Percentiles rank a stretch among this genome's conserved stretches.
These are phyloP conservation scores for Geodia barretti DNA, from an alignment of 37 sponge, comb jelly and placozoan species.

Conservation along the genomic window DNA sequence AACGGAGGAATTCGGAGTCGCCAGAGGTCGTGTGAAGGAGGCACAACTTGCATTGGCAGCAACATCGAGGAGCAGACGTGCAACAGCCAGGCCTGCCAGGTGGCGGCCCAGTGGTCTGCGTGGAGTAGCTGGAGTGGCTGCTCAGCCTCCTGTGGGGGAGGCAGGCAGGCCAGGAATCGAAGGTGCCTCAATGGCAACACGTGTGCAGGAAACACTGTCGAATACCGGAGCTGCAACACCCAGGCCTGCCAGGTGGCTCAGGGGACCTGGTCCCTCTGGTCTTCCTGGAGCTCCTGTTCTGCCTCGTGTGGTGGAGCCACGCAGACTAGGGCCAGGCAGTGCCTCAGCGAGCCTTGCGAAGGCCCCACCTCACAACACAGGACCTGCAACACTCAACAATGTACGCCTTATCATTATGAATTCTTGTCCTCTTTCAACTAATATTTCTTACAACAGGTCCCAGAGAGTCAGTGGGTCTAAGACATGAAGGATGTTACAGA, in stretches of 20 bases:
- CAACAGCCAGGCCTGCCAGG: constrained; percentile 42
- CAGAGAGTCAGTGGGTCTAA: neutral
- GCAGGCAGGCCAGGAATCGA: constrained; percentile 46
- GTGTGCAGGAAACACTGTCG: constrained; percentile 14
- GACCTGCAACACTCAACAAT: constrained; percentile 31
- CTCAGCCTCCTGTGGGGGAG: constrained; percentile 72
- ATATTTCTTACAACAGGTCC: neutral
- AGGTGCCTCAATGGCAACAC: constrained; percentile 53
- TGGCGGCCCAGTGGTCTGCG: constrained; percentile 38
- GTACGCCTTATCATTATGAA: neutral
- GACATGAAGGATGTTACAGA: neutral
- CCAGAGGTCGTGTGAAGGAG: constrained; percentile 8
- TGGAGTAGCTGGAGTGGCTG: constrained; percentile 77
- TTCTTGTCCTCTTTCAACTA: too few relatives aligned
- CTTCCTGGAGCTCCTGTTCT: constrained; percentile 37
- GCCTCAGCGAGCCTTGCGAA: constrained; percentile 15
- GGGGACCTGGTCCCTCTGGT: constrained; percentile 39
- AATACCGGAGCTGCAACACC: constrained; percentile 13
- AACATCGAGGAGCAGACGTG: constrained; percentile 29
- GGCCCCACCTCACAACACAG: constrained; percentile 10
- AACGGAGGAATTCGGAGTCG: constrained; percentile 33
- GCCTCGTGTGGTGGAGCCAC: constrained; percentile 39
- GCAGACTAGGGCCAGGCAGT: constrained; percentile 17
- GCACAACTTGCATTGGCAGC: constrained; percentile 5
- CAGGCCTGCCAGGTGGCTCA: constrained; percentile 7